Evolutionary conservation across 1,140 invertebrate genomes (phyloP), one percentile per base, ranked within the genome.

Genomic region (Solen grandis): DNA sequence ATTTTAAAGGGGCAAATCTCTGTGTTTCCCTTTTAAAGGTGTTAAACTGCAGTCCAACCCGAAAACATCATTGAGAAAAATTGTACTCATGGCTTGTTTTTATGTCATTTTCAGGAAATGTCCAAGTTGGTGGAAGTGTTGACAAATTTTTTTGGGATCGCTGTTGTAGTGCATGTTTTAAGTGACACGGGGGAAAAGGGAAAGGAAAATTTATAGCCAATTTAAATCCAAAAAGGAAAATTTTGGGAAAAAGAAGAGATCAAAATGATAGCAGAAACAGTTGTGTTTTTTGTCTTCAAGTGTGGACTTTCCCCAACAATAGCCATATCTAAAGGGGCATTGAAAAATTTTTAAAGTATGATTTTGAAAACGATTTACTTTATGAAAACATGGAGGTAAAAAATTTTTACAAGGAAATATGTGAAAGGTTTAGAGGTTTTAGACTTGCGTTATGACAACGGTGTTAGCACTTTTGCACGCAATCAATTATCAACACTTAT

Each of bases 241-340:
- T n/a, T n/a, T 22, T 57, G n/a, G 54, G 29, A 57, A 57, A 19
- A 22, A n/a, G 5, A n/a, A 22, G n/a, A 5, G 5, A 19, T 10
- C 54, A n/a, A 57, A n/a, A 57, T 57, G 29, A n/a, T 57, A 22
- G 54, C 54, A 57, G n/a, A 57, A 57, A 8, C 54, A 8, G 29
- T 57, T 57, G 54, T 57, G n/a, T 57, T n/a, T 57, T 57, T 57
- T 57, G n/a, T 57, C n/a, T 57, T 8, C n/a, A 57, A 57, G 29
- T 22, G n/a, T n/a, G 54, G 54, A 5, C 5, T 57, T 57, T 19
- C 29, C 29, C 54, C 54, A 22, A 57, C 54, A 5, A 57, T 57
- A 22, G n/a, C n/a, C 29, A n/a, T 57, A 8, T 57, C 54, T 27
- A 57, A 57, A 57, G 5, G 29, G 5, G n/a, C 29, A 5, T 19